Evolutionary conservation across 2,113 vertebrate genomes (phyloP), one percentile per base, ranked within the genome.

Genomic region (Podarcis cretensis): DNA sequence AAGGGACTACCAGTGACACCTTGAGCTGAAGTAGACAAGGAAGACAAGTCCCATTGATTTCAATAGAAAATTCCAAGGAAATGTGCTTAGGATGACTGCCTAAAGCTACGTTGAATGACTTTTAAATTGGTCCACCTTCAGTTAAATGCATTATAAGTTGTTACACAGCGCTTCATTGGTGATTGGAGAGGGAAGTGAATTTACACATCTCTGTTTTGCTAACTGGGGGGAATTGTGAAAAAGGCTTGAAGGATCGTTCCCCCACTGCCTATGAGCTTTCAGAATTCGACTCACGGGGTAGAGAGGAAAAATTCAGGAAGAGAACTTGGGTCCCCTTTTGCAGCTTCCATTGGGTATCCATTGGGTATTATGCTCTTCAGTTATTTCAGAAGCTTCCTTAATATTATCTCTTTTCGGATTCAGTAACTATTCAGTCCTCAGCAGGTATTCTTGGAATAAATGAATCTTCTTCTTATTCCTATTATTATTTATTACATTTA

Each of bases 121-220:
- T 89, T 89, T 89, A 89, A 89, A 89, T 89, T 89, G 81, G 73
- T 89, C 74, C 74, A 89, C 81, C 57, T 78, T 57, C 63, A 35
- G 87, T 84, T 84, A 89, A 89, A 84, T 89, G 81, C 27, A 9
- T 37, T 84, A 66, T 57, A 78, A 84, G 74, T 89, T 84, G 87
- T 54, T 77, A 68, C 71, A 68, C 77, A 81, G 43, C 48, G 54
- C 25, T 78, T 78, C 63, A 57, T 1, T 71, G 54, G 54, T 89
- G 81, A 89, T 78, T 69, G 81, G 81, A 69, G n/a, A 54, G 25
- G 32, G 23, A 84, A 78, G 43, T 35, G 73, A 83, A 5, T 77
- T 83, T 74, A 88, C 73, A 78, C 81, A 66, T 83, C 40, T 35
- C n/a, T 68, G 8, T 10, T 88, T 66, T 66, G 23, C 73, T 65